Percentiles rank a stretch among this genome's conserved stretches.
Conservation (phyloP, 1,140 invertebrate genomes). For the Diorhabda carinulata region DNA sequence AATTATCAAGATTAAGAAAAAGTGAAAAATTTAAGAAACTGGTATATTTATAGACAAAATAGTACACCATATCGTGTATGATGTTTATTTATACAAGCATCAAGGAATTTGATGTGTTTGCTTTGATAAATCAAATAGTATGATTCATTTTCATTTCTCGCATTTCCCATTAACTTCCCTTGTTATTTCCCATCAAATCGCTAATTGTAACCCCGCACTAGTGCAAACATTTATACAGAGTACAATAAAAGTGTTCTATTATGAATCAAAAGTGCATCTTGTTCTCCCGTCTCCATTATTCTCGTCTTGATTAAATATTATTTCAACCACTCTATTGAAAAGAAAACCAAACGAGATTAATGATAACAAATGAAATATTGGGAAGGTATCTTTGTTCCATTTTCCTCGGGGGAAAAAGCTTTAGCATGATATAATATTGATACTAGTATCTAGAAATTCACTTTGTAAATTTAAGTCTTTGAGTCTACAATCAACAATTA, state of each 20-base stretch:
- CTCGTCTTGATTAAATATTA: slow-evolving; percentile 11
- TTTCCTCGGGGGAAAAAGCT: too few relatives aligned
- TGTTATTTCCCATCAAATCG: not conserved
- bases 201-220: slow-evolving; percentile 6
- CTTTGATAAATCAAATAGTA: not conserved
- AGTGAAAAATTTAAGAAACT: too few relatives aligned
- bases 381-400: too few relatives aligned
- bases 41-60: too few relatives aligned
- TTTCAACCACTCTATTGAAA: slow-evolving; percentile 7
- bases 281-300: not conserved
- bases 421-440: too few relatives aligned
- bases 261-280: slow-evolving; percentile 14
- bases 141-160: slow-evolving; percentile 1
- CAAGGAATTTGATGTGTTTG: not conserved
- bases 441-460: too few relatives aligned
- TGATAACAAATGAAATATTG: not conserved
- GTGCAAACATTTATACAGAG: slow-evolving; percentile 7
- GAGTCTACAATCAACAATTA: too few relatives aligned
- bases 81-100: not conserved
- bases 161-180: slow-evolving; percentile 2
- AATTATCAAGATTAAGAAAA: too few relatives aligned
- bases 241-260: slow-evolving; percentile 14
- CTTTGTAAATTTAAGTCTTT: too few relatives aligned
- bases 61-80: not conserved
- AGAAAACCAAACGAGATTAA: not conserved